These are phyloP conservation scores for Acrobeloides nanus DNA, from an alignment of 2,888 invertebrate genomes.

Conservation along the genomic window DNA sequence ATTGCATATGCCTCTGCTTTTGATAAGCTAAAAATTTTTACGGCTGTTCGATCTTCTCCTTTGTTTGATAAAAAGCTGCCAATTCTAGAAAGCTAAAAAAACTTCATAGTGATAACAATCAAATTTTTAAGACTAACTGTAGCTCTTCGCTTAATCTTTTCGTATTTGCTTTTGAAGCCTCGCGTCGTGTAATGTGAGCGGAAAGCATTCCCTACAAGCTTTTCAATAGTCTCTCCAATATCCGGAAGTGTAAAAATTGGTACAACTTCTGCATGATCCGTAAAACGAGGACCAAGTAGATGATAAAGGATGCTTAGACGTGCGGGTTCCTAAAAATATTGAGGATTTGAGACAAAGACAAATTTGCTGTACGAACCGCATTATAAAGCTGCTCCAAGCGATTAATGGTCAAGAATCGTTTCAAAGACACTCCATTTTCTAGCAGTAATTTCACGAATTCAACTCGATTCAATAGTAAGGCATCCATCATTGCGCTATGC, in stretches of 20 bases:
- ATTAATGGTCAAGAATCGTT: constrained; percentile 90
- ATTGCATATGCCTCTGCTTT: not conserved
- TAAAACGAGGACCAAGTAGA: no score
- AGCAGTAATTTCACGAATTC: constrained; percentile 93
- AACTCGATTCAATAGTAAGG: constrained; percentile 71
- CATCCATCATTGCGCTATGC: constrained; percentile 95
- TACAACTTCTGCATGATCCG: no score
- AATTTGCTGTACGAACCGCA: constrained; percentile 16
- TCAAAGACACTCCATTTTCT: constrained; percentile 98
- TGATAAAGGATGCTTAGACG: constrained; percentile 54
- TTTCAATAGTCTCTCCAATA: constrained; percentile 90
- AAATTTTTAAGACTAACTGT: not conserved
- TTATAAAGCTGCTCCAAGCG: constrained; percentile 84
- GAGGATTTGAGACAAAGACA: no score
- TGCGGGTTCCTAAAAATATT: constrained; percentile 15
- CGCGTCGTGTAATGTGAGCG: constrained; percentile 86
- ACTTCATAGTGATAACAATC: constrained; percentile 8
- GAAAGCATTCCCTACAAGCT: constrained; percentile 95
- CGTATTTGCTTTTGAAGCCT: constrained; percentile 65
- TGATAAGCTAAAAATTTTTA: not conserved
- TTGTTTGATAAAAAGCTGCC: constrained; percentile 1
- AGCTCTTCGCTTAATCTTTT: constrained; percentile 10
- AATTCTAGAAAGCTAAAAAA: no score
- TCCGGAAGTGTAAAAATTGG: constrained; percentile 37
- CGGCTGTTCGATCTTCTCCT: constrained; percentile 3